phyloP scores from a whole-genome alignment of 2,113 vertebrate species.

The Malaclemys terrapin region DNA sequence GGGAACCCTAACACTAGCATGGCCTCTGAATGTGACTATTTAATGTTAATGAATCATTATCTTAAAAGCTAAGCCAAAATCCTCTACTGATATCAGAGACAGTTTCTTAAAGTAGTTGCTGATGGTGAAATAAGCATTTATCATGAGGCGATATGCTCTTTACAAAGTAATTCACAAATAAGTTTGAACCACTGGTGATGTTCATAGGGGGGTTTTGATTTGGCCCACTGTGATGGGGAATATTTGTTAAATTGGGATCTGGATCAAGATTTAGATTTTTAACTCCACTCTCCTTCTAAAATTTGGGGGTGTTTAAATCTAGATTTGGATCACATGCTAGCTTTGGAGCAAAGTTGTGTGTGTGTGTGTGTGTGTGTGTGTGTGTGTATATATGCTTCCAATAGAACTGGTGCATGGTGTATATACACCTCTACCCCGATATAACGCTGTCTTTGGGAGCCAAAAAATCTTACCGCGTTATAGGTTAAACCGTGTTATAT shows the following conservation, averaged over 20 bases:
- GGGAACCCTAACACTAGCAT: background rate
- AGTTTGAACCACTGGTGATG: background rate
- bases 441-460: too few relatives aligned
- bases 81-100: background rate
- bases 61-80: conserved; percentile 17
- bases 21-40: conserved; percentile 26
- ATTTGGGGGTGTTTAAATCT: background rate
- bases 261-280: background rate
- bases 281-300: background rate
- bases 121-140: conserved; percentile 34
- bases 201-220: background rate
- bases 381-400: background rate
- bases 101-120: conserved; percentile 45
- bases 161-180: background rate
- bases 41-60: conserved; percentile 10
- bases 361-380: too few relatives aligned
- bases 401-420: background rate
- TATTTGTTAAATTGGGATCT: background rate
- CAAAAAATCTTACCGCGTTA: too few relatives aligned
- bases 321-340: background rate
- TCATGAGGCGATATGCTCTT: background rate
- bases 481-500: too few relatives aligned
- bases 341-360: background rate
- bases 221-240: background rate
- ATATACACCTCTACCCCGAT: background rate